phyloP scores from a whole-genome alignment of 2,113 vertebrate genomes.

The Tragelaphus scriptus region DNA sequence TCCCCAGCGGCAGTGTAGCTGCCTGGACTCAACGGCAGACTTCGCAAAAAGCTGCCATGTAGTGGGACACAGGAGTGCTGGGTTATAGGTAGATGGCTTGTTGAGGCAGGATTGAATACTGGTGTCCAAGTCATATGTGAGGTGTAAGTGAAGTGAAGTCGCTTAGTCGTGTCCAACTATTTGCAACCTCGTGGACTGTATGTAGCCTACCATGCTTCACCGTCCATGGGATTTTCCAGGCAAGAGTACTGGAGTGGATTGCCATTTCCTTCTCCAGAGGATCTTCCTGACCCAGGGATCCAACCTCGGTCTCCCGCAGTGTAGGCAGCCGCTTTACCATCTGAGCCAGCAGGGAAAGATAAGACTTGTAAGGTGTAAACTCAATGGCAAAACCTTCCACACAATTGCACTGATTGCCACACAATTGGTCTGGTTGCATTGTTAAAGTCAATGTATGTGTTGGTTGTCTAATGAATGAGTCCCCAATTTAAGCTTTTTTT shows the following conservation, averaged over 20 bases:
- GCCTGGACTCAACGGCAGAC: background rate
- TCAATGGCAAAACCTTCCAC: background rate
- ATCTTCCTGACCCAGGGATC: background rate
- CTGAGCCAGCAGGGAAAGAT: background rate
- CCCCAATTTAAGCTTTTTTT: background rate
- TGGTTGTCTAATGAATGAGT: background rate
- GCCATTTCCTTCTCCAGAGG: background rate
- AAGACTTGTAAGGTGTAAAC: background rate
- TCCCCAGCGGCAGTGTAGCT: no score
- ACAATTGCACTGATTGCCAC: background rate
- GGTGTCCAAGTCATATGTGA: background rate
- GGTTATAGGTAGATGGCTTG: background rate
- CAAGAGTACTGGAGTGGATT: no score
- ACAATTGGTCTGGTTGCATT: background rate
- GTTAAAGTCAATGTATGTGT: background rate
- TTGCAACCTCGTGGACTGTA: no score
- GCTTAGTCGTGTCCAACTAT: no score
- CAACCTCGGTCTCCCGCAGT: background rate
- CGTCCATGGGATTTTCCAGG: no score
- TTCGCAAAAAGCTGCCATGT: background rate
- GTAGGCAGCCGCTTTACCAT: background rate
- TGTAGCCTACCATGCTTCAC: no score
- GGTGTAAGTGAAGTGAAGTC: background rate
- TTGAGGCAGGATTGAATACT: background rate
- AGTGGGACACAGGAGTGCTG: background rate